Conservation (phyloP, 53 echinoderm and acorn worm species). For the Zoroaster sp. region DNA sequence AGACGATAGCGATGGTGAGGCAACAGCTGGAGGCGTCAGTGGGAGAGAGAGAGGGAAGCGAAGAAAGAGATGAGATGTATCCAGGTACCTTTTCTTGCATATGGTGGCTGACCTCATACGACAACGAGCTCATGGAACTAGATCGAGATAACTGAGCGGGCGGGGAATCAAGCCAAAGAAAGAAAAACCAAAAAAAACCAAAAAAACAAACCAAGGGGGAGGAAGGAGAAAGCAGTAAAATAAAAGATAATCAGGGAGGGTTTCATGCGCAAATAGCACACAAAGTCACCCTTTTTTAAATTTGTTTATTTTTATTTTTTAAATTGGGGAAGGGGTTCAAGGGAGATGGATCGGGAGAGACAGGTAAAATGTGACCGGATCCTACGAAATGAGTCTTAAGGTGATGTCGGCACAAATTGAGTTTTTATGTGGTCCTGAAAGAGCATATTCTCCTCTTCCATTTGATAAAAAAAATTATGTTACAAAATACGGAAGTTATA, state of each 20-base stretch:
- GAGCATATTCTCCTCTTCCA: too few species aligned
- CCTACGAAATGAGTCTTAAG: too few species aligned
- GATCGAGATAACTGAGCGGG: constrained; percentile 87
- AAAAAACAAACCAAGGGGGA: constrained; percentile 25
- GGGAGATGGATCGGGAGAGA: background rate
- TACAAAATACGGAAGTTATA: too few species aligned
- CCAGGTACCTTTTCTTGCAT: constrained; percentile 71
- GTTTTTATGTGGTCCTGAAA: too few species aligned
- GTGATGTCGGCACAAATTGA: too few species aligned
- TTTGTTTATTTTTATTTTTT: too few species aligned
- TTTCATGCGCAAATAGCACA: background rate
- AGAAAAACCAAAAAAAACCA: constrained; percentile 16
- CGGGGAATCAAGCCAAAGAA: constrained; percentile 33
- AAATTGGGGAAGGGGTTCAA: background rate
- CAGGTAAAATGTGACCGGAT: too few species aligned
- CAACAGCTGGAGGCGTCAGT: background rate
- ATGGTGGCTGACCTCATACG: constrained; percentile 91
- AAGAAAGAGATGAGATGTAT: background rate
- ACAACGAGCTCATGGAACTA: constrained; percentile 95
- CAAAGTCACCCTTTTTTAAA: background rate
- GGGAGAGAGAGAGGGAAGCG: background rate
- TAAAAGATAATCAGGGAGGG: background rate
- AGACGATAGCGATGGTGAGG: background rate
- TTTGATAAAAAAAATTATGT: too few species aligned
- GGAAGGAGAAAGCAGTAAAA: constrained; percentile 6